A percentile compares a stretch with the other conserved stretches of the same genome.
phyloP scores from a whole-genome alignment of 2,113 vertebrate genomes.

The Hyaena hyaena region DNA sequence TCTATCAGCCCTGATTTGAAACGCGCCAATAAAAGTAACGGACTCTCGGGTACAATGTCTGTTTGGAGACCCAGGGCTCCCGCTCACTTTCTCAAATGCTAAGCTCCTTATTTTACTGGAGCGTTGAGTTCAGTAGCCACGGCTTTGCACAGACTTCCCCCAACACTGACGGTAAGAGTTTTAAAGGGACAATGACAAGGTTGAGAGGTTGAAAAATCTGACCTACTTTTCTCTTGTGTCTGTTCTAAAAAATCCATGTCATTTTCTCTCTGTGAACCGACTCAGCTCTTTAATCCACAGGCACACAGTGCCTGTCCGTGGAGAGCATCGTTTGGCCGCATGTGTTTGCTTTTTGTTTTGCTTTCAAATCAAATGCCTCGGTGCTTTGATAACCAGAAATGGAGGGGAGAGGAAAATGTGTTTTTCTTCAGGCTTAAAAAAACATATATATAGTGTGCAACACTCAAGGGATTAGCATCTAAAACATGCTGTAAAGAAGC shows the following conservation, averaged over 20 bases:
- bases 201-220: slow-evolving; percentile 43
- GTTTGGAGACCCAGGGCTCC: neutral
- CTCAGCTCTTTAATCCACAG: neutral
- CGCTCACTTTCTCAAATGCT: neutral
- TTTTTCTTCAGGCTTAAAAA: slow-evolving; percentile 46
- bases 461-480: neutral
- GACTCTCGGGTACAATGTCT: neutral
- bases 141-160: neutral
- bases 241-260: slow-evolving; percentile 34
- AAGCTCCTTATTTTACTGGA: neutral
- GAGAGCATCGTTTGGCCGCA: neutral
- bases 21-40: neutral
- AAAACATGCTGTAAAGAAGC: neutral
- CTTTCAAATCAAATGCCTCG: slow-evolving; percentile 60
- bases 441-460: neutral
- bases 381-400: slow-evolving; percentile 55
- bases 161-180: slow-evolving; percentile 22
- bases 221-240: slow-evolving; percentile 55
- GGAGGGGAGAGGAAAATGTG: slow-evolving; percentile 11
- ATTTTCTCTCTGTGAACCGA: slow-evolving; percentile 44
- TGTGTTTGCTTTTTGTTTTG: slow-evolving; percentile 63
- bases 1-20: neutral
- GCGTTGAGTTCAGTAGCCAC: neutral
- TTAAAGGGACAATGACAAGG: slow-evolving; percentile 36
- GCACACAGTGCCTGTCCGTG: neutral